Evolutionary conservation across 1,140 invertebrate species (phyloP).

Genomic region (Bombus ignitus): DNA sequence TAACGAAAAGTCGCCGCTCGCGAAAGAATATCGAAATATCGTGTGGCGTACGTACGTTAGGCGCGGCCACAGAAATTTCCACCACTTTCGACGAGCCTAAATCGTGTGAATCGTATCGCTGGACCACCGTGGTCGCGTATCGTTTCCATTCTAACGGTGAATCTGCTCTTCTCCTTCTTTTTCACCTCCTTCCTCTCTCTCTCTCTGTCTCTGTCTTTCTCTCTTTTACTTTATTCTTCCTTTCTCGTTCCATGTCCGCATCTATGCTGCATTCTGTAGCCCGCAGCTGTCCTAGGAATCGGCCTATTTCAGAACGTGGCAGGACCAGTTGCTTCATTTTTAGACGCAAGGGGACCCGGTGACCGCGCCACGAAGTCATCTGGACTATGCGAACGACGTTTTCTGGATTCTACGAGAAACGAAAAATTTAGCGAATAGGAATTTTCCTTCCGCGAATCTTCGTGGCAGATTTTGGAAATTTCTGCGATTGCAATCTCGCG

Average conservation of each 20-base stretch:
- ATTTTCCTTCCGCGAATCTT: too few relatives aligned
- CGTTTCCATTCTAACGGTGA: conserved; percentile 49
- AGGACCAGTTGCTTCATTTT: conserved; percentile 48
- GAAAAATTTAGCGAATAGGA: too few relatives aligned
- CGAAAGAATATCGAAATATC: background rate
- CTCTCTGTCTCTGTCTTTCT: background rate
- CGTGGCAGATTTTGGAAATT: too few relatives aligned
- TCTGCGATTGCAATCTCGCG: too few relatives aligned
- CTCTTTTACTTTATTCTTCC: background rate
- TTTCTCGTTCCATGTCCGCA: background rate
- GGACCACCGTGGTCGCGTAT: conserved; percentile 45
- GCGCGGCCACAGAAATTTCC: background rate
- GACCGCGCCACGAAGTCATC: too few relatives aligned
- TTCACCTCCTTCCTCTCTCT: background rate
- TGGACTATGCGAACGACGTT: background rate
- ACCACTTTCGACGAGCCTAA: conserved; percentile 5
- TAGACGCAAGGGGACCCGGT: conserved; percentile 32
- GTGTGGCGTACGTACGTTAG: background rate
- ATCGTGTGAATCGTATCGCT: conserved; percentile 13
- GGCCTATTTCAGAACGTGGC: conserved; percentile 51
- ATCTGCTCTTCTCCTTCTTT: background rate
- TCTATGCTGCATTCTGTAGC: background rate
- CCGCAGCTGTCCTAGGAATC: conserved; percentile 24
- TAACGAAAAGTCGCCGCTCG: background rate
- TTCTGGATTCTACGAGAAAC: too few relatives aligned